These are phyloP conservation scores for Oligia fasciuncula DNA, from an alignment of 2,888 invertebrate species.

Conservation along the genomic window DNA sequence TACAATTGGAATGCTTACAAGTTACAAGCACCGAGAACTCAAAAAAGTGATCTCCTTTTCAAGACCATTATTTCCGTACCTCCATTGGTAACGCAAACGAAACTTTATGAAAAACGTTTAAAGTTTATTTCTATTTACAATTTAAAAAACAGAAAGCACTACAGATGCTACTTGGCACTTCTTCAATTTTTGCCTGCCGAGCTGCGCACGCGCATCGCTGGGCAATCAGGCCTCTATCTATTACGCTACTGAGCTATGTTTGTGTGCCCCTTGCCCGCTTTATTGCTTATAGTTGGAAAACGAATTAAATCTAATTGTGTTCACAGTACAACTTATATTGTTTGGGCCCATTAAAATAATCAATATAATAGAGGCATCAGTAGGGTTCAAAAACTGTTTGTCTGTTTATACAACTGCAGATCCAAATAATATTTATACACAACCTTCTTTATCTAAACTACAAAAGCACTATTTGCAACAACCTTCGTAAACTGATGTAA, in stretches of 20 bases:
- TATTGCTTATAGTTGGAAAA: neutral
- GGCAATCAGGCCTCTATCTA: neutral
- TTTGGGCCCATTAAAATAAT: neutral
- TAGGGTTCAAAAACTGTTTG: neutral
- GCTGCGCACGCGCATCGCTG: neutral
- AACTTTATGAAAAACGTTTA: neutral
- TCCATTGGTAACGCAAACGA: neutral
- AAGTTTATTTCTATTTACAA: neutral
- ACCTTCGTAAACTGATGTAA: constrained; percentile 8
- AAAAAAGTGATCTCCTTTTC: neutral
- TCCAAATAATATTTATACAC: constrained; percentile 26
- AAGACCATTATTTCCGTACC: neutral
- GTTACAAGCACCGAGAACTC: neutral
- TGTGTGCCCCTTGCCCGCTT: neutral
- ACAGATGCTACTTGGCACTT: neutral
- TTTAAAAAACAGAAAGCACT: neutral
- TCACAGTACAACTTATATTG: neutral
- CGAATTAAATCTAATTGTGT: neutral
- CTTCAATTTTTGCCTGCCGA: neutral
- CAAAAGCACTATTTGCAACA: constrained; percentile 31
- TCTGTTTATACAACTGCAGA: neutral
- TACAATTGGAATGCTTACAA: constrained; percentile 1
- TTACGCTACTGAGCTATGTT: neutral
- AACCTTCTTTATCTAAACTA: constrained; percentile 22
- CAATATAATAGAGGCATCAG: neutral